A percentile compares a stretch with the other conserved stretches of the same genome.
These are phyloP conservation scores for Struthidea cinerea DNA, from an alignment of 2,113 vertebrate genomes.

Conservation along the genomic window DNA sequence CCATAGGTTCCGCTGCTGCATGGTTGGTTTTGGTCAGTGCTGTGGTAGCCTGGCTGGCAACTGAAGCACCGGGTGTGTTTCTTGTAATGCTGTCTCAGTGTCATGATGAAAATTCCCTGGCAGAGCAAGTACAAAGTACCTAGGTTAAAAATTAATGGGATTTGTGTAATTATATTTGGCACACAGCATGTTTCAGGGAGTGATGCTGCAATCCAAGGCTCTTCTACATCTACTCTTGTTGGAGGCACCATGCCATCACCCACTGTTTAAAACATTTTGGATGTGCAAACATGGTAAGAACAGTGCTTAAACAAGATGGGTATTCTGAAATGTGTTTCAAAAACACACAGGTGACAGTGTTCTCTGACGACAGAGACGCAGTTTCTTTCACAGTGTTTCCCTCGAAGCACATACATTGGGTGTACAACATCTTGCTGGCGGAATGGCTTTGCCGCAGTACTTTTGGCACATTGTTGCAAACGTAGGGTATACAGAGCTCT, in stretches of 20 bases:
- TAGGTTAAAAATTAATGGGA: constrained; percentile 5
- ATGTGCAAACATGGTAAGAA: background rate
- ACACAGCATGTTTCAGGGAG: background rate
- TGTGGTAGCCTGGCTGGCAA: background rate
- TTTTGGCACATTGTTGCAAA: background rate
- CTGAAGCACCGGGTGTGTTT: background rate
- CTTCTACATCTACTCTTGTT: background rate
- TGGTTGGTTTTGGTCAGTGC: background rate
- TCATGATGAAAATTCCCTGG: background rate
- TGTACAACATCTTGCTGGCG: background rate
- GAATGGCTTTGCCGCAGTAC: background rate
- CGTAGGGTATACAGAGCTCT: background rate
- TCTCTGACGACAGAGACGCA: background rate
- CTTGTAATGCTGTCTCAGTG: background rate
- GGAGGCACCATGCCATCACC: background rate
- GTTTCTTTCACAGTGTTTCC: background rate
- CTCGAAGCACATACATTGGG: background rate
- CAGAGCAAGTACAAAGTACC: background rate
- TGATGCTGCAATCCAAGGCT: background rate
- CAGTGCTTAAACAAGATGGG: background rate
- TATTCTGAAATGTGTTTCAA: background rate
- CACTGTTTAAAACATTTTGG: constrained; percentile 22
- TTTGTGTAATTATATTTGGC: background rate
- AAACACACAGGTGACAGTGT: background rate
- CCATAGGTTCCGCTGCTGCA: rapidly evolving